Evolutionary conservation across 2,888 invertebrate genomes (phyloP).

Genomic region (Ormyrus rosae): DNA sequence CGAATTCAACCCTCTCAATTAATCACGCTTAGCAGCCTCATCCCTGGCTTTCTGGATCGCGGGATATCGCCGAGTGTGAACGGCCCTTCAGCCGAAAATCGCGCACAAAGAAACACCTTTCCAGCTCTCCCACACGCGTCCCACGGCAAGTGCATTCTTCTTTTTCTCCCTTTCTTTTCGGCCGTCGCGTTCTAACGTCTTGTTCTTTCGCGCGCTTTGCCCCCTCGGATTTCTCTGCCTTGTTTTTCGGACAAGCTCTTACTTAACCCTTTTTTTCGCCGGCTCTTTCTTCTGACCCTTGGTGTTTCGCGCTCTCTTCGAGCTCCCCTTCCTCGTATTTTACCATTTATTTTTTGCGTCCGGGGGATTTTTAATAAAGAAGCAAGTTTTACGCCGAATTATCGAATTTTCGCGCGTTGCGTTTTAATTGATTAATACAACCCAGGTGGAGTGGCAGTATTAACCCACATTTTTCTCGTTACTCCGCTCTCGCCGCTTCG

Average conservation of each 20-base stretch:
- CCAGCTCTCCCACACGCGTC: background rate
- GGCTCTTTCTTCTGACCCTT: background rate
- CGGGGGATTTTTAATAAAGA: too few species aligned
- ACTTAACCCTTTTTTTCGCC: slow-evolving; percentile 14
- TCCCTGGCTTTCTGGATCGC: background rate
- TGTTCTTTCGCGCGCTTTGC: background rate
- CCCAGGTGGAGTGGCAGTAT: too few species aligned
- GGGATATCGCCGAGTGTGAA: slow-evolving; percentile 55
- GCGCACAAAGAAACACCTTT: slow-evolving; percentile 62
- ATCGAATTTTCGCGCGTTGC: too few species aligned
- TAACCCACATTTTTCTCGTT: background rate
- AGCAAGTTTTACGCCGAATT: too few species aligned
- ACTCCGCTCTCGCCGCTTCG: too few species aligned
- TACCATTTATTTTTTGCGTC: too few species aligned
- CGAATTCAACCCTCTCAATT: too few species aligned
- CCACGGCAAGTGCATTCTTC: background rate
- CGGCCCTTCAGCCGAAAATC: slow-evolving; percentile 63
- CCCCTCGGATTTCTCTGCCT: slow-evolving; percentile 4
- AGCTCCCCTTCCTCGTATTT: background rate
- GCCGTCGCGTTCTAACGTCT: slow-evolving; percentile 2
- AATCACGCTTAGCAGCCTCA: background rate
- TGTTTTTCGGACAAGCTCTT: background rate
- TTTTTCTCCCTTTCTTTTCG: background rate
- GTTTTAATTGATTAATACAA: too few species aligned
- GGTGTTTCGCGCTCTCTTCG: background rate